Percentiles rank a stretch among this genome's conserved stretches.
phyloP scores from a whole-genome alignment of 2,888 invertebrate genomes.

The Poecilus cupreus region DNA sequence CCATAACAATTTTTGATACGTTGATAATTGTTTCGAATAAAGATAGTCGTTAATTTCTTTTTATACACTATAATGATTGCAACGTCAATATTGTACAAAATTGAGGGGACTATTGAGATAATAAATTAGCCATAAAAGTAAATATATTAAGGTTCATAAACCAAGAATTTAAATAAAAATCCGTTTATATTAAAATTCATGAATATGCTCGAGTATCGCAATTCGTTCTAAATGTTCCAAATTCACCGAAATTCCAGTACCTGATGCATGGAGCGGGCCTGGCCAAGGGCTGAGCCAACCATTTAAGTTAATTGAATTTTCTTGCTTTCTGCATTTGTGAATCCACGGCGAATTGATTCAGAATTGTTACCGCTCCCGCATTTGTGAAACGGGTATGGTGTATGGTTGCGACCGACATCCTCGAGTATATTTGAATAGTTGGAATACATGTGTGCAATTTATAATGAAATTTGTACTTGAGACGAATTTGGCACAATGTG shows the following conservation, averaged over 20 bases:
- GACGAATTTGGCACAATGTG: too few species aligned
- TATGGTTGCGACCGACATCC: not conserved
- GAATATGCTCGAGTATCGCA: constrained; percentile 16
- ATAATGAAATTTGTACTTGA: not conserved
- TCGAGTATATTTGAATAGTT: constrained; percentile 48
- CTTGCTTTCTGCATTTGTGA: constrained; percentile 70
- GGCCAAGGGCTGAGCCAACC: constrained; percentile 70
- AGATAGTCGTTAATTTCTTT: too few species aligned
- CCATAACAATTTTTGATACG: too few species aligned
- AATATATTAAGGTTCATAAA: constrained; percentile 37
- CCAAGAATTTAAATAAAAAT: constrained; percentile 1
- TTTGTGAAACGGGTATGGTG: constrained; percentile 20
- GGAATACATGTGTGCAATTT: constrained; percentile 7
- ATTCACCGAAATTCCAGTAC: constrained; percentile 23
- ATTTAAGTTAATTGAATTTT: constrained; percentile 77
- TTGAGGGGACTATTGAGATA: not conserved
- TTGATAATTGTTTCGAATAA: too few species aligned
- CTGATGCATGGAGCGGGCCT: not conserved
- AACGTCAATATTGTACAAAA: too few species aligned
- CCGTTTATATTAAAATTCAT: constrained; percentile 10
- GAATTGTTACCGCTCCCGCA: constrained; percentile 8
- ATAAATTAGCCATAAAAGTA: constrained; percentile 46
- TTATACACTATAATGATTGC: too few species aligned
- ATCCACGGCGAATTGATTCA: constrained; percentile 28
- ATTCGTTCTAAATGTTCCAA: not conserved